Conservation (phyloP, 2,797 vertebrate species). For the Cottoperca gobio region DNA sequence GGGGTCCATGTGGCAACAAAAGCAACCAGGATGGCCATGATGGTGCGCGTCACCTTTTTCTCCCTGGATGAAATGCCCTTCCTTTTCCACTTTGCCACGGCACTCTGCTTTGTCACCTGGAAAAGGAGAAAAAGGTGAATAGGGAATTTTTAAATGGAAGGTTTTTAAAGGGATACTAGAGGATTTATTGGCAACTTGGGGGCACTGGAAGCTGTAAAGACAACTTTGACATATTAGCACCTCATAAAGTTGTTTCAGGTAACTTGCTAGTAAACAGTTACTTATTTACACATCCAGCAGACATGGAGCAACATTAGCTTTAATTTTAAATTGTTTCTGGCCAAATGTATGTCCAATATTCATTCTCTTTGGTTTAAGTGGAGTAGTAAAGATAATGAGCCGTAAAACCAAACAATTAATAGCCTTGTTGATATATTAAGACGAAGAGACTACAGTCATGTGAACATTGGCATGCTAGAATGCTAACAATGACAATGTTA, state of each 20-base stretch:
- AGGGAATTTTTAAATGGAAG: not conserved
- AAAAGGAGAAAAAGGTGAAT: slow-evolving; percentile 22
- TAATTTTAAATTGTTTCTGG: not conserved
- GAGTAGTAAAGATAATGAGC: not conserved
- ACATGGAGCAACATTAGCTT: not conserved
- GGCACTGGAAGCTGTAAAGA: not conserved
- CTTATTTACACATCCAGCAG: not conserved
- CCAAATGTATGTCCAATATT: not conserved
- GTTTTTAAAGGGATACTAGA: not conserved
- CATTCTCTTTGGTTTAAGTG: not conserved
- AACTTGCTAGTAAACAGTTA: not conserved
- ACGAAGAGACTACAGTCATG: not conserved
- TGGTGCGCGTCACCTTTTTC: slow-evolving; percentile 96
- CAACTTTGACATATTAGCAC: not conserved
- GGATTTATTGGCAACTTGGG: not conserved
- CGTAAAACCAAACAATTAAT: not conserved
- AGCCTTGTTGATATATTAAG: not conserved
- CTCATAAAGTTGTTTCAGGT: not conserved
- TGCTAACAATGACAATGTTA: not conserved
- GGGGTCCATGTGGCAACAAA: slow-evolving; percentile 97
- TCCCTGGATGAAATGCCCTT: slow-evolving; percentile 90
- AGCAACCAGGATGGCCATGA: slow-evolving; percentile 96
- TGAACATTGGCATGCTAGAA: not conserved
- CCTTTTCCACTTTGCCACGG: slow-evolving; percentile 77
- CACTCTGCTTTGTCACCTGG: slow-evolving; percentile 87